A percentile compares a stretch with the other conserved stretches of the same genome.
These are phyloP conservation scores for Albula glossodonta DNA, from an alignment of 2,113 vertebrate species.

Conservation along the genomic window DNA sequence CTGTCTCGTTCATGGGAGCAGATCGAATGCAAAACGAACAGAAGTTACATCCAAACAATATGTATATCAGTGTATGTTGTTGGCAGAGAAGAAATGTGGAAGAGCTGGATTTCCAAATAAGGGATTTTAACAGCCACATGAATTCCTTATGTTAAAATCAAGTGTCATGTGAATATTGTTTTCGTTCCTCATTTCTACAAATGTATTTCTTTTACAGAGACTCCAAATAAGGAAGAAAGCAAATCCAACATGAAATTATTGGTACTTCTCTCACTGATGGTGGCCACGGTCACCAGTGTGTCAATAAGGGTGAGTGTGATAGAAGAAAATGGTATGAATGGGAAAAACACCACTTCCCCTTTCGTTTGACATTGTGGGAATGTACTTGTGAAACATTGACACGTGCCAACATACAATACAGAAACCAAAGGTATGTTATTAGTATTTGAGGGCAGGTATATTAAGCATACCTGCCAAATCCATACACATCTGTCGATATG, in stretches of 20 bases:
- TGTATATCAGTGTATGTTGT: too few relatives aligned
- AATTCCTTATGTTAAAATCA: neutral
- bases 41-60: neutral
- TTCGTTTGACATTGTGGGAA: neutral
- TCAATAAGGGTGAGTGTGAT: slow-evolving; percentile 32
- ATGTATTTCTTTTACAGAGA: neutral
- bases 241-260: slow-evolving; percentile 56
- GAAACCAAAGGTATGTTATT: neutral
- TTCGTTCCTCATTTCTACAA: neutral
- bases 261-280: slow-evolving; percentile 42
- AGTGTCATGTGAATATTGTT: neutral
- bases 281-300: slow-evolving; percentile 9
- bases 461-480: neutral
- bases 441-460: too few relatives aligned
- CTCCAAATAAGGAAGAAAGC: slow-evolving; percentile 53
- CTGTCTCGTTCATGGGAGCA: too few relatives aligned
- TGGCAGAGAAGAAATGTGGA: too few relatives aligned
- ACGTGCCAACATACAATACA: neutral
- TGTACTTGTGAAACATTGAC: neutral
- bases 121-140: neutral
- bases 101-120: neutral
- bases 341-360: slow-evolving; percentile 11
- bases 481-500: neutral
- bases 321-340: neutral
- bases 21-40: too few relatives aligned